phyloP scores from a whole-genome alignment of 92 coral and sea anemone species.

The Palythoa grandiflora region DNA sequence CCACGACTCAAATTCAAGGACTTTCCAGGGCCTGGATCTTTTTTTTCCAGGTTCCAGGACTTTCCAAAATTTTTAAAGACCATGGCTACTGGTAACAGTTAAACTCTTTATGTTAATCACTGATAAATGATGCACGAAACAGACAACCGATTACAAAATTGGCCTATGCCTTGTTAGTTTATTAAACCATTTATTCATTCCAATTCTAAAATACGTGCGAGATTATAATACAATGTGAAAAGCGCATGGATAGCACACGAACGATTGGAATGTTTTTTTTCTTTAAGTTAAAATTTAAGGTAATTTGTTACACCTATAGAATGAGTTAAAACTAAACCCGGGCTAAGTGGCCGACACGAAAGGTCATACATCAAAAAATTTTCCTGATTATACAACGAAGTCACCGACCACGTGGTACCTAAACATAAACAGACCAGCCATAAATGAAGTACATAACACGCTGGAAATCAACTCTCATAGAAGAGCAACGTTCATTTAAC shows the following conservation, averaged over 20 bases:
- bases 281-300: conserved; percentile 15
- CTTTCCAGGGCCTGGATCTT: too few relatives aligned
- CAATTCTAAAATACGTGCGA: conserved; percentile 37
- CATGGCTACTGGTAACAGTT: too few relatives aligned
- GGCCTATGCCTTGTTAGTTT: conserved; percentile 44
- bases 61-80: too few relatives aligned
- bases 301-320: conserved; percentile 25
- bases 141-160: conserved; percentile 35
- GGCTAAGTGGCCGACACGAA: not conserved
- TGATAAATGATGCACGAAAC: not conserved
- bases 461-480: not conserved
- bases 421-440: conserved; percentile 37
- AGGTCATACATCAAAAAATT: conserved; percentile 1
- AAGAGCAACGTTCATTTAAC: conserved; percentile 30
- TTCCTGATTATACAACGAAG: not conserved
- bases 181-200: conserved; percentile 32
- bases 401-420: not conserved
- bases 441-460: conserved; percentile 27
- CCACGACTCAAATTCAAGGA: too few relatives aligned
- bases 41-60: too few relatives aligned
- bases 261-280: conserved; percentile 44
- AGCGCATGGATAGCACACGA: conserved; percentile 52
- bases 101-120: too few relatives aligned
- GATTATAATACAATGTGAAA: conserved; percentile 40
- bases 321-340: conserved; percentile 35